A percentile compares a stretch with the other conserved stretches of the same genome.
These are phyloP conservation scores for Tupaia chinensis DNA, from an alignment of 2,113 vertebrate species.

Conservation along the genomic window DNA sequence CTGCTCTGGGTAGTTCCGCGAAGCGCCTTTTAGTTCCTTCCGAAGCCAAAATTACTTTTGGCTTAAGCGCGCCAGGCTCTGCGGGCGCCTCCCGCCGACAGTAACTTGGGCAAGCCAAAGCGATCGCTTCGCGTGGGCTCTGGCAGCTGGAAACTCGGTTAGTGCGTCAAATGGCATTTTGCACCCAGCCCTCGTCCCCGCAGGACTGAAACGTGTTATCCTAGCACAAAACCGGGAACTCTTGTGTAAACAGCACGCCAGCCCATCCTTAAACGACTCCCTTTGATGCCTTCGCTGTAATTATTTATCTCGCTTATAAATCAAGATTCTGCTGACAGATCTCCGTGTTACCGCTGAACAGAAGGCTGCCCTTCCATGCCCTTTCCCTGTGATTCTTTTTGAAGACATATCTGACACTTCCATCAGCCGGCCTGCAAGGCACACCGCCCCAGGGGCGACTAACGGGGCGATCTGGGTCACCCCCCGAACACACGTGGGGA, in stretches of 20 bases:
- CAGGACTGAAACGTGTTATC: not conserved
- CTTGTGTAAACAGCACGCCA: conserved; percentile 50
- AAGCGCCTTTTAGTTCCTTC: not conserved
- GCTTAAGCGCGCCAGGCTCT: conserved; percentile 51
- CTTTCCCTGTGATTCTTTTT: not conserved
- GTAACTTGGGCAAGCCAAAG: conserved; percentile 67
- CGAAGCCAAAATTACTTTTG: conserved; percentile 53
- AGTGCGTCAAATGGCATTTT: conserved; percentile 65
- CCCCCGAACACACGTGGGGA: conserved; percentile 34
- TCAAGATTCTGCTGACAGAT: conserved; percentile 60
- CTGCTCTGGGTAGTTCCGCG: not conserved
- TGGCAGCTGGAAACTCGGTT: conserved; percentile 74
- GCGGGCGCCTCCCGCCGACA: conserved; percentile 34
- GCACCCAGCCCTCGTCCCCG: conserved; percentile 60
- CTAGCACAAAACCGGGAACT: conserved; percentile 40
- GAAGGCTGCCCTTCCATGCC: conserved; percentile 43
- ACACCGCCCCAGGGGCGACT: not conserved
- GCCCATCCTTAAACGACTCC: conserved; percentile 28
- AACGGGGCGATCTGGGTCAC: not conserved
- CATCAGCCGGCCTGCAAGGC: not conserved
- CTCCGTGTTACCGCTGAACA: conserved; percentile 63
- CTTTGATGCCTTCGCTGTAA: conserved; percentile 63
- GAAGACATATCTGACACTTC: conserved; percentile 34
- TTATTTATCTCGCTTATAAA: conserved; percentile 53
- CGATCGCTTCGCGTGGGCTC: conserved; percentile 57